Evolutionary conservation across 2,888 invertebrate genomes (phyloP).

Genomic region (Orthosia incerta): DNA sequence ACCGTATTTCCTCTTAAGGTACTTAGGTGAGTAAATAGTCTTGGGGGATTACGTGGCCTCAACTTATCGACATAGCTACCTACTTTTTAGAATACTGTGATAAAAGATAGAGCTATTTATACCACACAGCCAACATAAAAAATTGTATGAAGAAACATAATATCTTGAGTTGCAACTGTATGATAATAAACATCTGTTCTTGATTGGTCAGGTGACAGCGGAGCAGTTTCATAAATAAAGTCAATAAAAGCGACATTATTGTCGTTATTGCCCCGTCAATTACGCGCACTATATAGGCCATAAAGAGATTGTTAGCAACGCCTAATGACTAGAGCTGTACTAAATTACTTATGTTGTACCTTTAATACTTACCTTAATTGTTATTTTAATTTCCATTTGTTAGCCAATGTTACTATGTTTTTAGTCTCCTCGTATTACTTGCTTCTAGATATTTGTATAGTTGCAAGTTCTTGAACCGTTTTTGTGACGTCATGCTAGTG

Average conservation of each 20-base stretch:
- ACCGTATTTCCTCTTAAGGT: neutral
- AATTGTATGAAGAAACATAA: conserved; percentile 15
- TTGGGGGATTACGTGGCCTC: conserved; percentile 32
- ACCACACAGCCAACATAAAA: neutral
- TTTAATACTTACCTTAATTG: conserved; percentile 33
- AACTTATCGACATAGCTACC: neutral
- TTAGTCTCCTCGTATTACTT: conserved; percentile 24
- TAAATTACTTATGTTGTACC: conserved; percentile 18
- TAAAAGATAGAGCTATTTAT: neutral
- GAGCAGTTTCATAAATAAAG: conserved; percentile 51
- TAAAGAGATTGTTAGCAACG: conserved; percentile 46
- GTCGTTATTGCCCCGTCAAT: conserved; percentile 38
- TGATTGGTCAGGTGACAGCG: conserved; percentile 51
- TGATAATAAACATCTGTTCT: conserved; percentile 50
- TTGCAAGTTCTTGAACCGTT: conserved; percentile 37
- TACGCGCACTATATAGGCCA: conserved; percentile 30
- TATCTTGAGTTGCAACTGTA: conserved; percentile 33
- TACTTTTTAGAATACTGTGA: conserved; percentile 15
- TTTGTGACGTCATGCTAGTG: conserved; percentile 19
- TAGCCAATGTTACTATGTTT: conserved; percentile 19
- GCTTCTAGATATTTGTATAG: conserved; percentile 21
- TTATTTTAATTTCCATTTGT: conserved; percentile 51
- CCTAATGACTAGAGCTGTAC: conserved; percentile 39
- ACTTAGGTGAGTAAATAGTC: conserved; percentile 25
- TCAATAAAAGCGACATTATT: conserved; percentile 53